Evolutionary conservation across 2,113 vertebrate species (phyloP).

Genomic region (Hylia prasina): DNA sequence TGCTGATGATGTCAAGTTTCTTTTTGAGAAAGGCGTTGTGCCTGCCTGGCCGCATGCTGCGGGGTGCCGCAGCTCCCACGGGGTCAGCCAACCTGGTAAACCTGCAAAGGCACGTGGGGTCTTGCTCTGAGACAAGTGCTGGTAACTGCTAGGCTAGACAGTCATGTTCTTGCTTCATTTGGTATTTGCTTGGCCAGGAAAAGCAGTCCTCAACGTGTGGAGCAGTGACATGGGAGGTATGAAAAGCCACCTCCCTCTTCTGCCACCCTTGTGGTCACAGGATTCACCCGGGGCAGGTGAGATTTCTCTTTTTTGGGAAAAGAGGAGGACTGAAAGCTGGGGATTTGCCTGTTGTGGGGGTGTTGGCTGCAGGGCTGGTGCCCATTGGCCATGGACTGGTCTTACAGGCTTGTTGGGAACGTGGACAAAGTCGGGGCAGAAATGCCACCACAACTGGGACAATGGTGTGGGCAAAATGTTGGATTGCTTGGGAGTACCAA

Average conservation of each 20-base stretch:
- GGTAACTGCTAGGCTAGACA: not conserved
- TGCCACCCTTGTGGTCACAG: accelerated
- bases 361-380: not conserved
- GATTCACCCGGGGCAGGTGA: not conserved
- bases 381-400: not conserved
- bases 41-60: not conserved
- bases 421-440: not conserved
- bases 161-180: not conserved
- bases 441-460: not conserved
- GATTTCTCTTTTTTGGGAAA: not conserved
- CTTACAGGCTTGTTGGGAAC: not conserved
- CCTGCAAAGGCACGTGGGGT: not conserved
- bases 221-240: not conserved
- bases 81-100: slow-evolving; percentile 65
- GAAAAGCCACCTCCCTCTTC: not conserved
- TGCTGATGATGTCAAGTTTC: slow-evolving; percentile 64
- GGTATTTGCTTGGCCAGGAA: not conserved
- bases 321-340: not conserved
- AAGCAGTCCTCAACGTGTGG: not conserved
- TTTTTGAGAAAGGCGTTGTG: slow-evolving; percentile 43
- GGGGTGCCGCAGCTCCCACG: not conserved
- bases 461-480: not conserved
- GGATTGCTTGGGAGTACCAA: not conserved
- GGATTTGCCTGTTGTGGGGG: accelerated
- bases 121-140: not conserved